These are phyloP conservation scores for Rhopalosiphum maidis DNA, from an alignment of 1,140 invertebrate genomes.

Conservation along the genomic window DNA sequence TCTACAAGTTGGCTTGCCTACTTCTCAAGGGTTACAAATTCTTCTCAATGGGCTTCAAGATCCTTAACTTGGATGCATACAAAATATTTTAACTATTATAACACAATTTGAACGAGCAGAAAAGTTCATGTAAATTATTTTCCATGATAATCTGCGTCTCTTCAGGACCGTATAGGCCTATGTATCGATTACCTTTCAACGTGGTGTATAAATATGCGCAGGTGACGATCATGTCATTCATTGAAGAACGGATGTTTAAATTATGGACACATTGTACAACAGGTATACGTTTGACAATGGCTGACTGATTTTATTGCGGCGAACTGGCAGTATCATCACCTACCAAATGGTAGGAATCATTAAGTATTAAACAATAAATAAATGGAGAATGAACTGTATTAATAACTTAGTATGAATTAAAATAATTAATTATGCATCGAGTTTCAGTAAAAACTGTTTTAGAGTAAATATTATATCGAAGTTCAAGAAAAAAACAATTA, in stretches of 20 bases:
- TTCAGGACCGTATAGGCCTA: conserved; percentile 57
- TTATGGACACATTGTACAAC: conserved; percentile 53
- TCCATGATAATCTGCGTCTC: conserved; percentile 55
- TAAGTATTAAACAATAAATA: conserved; percentile 54
- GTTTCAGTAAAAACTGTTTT: conserved; percentile 56
- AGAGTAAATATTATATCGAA: conserved; percentile 41
- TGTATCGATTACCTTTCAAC: conserved; percentile 57
- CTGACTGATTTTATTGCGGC: conserved; percentile 38
- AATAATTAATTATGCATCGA: conserved; percentile 42
- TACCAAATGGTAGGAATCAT: conserved; percentile 58
- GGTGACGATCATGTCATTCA: conserved; percentile 56
- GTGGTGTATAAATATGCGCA: conserved; percentile 57
- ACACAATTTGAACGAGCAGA: conserved; percentile 49
- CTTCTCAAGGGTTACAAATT: conserved; percentile 56
- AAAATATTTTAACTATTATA: conserved; percentile 51
- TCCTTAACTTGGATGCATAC: conserved; percentile 50
- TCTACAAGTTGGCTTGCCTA: conserved; percentile 50
- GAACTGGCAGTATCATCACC: conserved; percentile 41
- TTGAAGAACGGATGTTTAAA: conserved; percentile 48
- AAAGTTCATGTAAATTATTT: conserved; percentile 53
- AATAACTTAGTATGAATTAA: conserved; percentile 49
- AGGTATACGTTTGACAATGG: conserved; percentile 56
- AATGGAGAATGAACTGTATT: conserved; percentile 56
- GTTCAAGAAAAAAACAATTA: conserved; percentile 49
- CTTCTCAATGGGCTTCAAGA: conserved; percentile 55